phyloP scores from a whole-genome alignment of 1,140 invertebrate species.

The Oreohelix idahoensis region DNA sequence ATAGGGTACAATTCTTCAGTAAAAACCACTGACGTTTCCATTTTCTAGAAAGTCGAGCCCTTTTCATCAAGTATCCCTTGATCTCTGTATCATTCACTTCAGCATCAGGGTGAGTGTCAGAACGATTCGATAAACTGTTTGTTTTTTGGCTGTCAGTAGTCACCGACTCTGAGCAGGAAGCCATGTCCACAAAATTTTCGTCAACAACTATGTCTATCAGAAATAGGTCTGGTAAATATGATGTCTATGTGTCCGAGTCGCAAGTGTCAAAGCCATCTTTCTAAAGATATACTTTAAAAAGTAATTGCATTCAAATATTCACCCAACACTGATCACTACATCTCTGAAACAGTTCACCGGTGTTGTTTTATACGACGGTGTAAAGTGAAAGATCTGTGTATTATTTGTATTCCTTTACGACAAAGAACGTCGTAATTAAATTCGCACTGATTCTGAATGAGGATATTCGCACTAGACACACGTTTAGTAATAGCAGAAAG shows the following conservation, averaged over 20 bases:
- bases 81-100: conserved; percentile 59
- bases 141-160: conserved; percentile 61
- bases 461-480: background rate
- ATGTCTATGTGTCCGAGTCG: no score
- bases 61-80: conserved; percentile 68
- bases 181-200: conserved; percentile 52
- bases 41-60: conserved; percentile 57
- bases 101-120: conserved; percentile 60
- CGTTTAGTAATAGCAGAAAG: no score
- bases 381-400: no score
- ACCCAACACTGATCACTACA: no score
- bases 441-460: background rate
- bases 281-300: no score
- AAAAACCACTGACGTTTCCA: conserved; percentile 66
- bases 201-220: conserved; percentile 6
- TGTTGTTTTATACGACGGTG: no score
- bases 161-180: conserved; percentile 58
- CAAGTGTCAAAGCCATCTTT: no score
- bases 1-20: conserved; percentile 66
- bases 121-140: conserved; percentile 62
- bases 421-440: background rate
- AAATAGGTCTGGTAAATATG: conserved; percentile 8
- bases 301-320: no score
- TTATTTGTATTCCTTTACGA: background rate
- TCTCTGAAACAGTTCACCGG: no score